Conservation (phyloP, 2,888 invertebrate species). For the Blastobasis adustella region DNA sequence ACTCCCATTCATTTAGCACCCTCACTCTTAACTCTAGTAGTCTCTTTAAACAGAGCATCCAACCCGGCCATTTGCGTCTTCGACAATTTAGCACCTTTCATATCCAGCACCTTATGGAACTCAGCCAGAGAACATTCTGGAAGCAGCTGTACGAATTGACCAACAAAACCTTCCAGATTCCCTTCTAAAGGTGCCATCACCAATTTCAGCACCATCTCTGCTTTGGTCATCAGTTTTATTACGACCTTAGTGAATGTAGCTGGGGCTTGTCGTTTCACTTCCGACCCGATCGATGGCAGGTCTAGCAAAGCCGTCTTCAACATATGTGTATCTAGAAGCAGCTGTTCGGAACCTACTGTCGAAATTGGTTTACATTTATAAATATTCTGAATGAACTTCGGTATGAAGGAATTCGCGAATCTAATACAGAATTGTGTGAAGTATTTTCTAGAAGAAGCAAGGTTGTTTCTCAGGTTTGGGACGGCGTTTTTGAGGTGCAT, state of each 20-base stretch:
- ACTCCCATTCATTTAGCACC: conserved; percentile 9
- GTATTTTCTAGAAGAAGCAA: conserved; percentile 95
- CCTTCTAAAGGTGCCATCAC: conserved; percentile 94
- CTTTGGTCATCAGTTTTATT: conserved; percentile 94
- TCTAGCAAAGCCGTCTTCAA: conserved; percentile 95
- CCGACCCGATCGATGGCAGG: conserved; percentile 93
- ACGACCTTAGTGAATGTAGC: conserved; percentile 89
- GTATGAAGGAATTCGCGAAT: conserved; percentile 96
- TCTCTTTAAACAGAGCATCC: conserved; percentile 45
- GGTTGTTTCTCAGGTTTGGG: conserved; percentile 91
- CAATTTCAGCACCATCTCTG: conserved; percentile 98
- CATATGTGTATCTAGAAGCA: conserved; percentile 95
- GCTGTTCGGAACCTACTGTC: conserved; percentile 94
- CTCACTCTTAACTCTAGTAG: conserved; percentile 23
- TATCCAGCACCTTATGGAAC: conserved; percentile 95
- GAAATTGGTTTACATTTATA: conserved; percentile 94
- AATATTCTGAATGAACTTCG: conserved; percentile 92
- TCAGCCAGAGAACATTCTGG: conserved; percentile 93
- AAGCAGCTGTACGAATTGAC: conserved; percentile 91
- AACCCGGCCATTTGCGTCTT: conserved; percentile 42
- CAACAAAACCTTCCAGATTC: conserved; percentile 83
- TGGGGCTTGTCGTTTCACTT: conserved; percentile 91
- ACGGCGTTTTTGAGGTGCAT: conserved; percentile 90
- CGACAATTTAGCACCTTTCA: conserved; percentile 84
- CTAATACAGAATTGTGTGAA: conserved; percentile 98